Base-by-base conservation (phyloP, 2,113 vertebrate species). In the Otis tarda region DNA sequence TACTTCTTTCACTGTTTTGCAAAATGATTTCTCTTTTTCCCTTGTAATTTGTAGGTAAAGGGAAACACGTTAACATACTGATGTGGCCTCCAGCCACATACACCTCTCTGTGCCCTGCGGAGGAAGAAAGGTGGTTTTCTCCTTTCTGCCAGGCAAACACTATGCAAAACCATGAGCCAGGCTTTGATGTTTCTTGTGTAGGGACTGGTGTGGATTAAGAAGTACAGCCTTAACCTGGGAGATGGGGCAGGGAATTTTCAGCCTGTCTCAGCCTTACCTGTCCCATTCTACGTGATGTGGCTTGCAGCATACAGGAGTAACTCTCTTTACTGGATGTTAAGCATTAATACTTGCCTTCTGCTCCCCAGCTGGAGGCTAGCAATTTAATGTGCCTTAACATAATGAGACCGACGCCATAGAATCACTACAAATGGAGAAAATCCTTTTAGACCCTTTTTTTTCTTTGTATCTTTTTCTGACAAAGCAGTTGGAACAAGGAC, bases 391-490 rank as follows among this genome's bases (percentile, higher is more conserved):
- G 71, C 64, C 31, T 87, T 83, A 78, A 81, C 0, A 0, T 83
- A 56, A 89, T n/a, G 24, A 35, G 28, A 61, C 57, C 71, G 73
- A 91, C 93, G 65, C 65, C 52, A 53, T 63, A 81, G 76, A 43
- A 56, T 87, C 68, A 22, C 4, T 5, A 52, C 45, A 47, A 35
- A 21, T 28, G 21, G 69, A 69, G 50, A 77, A 93, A 90, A 73
- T 64, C 50, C n/a, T 89, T 81, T 63, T 22, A 77, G 96, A 96
- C 90, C 96, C 89, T 97, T 93, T 71, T 82, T 80, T 43, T 43
- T 45, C 68, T 82, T 80, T 59, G 12, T 90, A 45, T 84, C 17
- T 73, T 13, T 90, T 81, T 83, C 80, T 89, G 77, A 64, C 37
- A 45, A 2, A 49, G 30, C 30, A 27, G 7, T 21, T 94, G 68